Conservation (phyloP, 2,888 invertebrate genomes). For the Xestia rhomboidea region DNA sequence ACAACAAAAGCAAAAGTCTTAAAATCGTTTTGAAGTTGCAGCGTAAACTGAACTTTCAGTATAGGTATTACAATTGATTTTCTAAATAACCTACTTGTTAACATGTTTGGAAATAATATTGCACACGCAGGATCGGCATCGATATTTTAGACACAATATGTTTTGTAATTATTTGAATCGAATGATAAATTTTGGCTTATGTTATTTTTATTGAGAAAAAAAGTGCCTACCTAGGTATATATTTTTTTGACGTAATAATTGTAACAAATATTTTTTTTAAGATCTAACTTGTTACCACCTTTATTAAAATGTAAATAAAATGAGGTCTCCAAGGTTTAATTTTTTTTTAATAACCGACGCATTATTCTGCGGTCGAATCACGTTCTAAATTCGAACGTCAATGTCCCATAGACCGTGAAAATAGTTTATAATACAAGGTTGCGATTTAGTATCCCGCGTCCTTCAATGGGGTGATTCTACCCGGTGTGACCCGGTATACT, state of each 20-base stretch:
- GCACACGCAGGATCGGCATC: not conserved
- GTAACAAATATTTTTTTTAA: no score
- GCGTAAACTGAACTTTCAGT: not conserved
- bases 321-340: not conserved
- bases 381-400: no score
- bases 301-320: not conserved
- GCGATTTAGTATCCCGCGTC: no score
- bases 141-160: not conserved
- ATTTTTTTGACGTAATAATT: not conserved
- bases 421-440: no score
- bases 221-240: not conserved
- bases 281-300: not conserved
- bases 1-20: not conserved
- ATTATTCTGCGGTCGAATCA: not conserved
- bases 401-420: no score
- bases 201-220: constrained; percentile 1
- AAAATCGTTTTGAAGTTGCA: not conserved
- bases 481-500: no score
- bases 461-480: no score
- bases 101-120: not conserved
- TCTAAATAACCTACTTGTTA: not conserved
- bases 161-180: not conserved
- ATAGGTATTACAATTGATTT: not conserved
- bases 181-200: not conserved
- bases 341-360: not conserved